Conservation (phyloP, 1,140 invertebrate genomes). For the Nylanderia fulva region DNA sequence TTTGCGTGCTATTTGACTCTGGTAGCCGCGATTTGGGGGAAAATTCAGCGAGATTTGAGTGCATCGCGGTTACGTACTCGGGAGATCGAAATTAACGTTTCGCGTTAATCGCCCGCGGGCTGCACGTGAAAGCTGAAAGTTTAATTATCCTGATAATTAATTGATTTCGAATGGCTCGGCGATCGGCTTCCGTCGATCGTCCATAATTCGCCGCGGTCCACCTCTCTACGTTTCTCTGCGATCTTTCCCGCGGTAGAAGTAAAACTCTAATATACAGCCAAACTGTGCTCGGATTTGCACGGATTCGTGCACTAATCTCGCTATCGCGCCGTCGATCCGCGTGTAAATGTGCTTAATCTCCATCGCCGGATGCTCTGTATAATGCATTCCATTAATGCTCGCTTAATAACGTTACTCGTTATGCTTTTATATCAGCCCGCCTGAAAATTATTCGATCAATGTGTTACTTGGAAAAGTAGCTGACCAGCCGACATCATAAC, state of each 20-base stretch:
- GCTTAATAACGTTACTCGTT: slow-evolving; percentile 47
- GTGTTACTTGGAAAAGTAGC: not conserved
- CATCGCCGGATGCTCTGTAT: slow-evolving; percentile 26
- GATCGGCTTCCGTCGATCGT: slow-evolving; percentile 69
- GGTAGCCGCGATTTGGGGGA: not conserved
- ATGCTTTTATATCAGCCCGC: slow-evolving; percentile 28
- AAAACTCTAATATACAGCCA: slow-evolving; percentile 42
- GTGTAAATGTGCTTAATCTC: slow-evolving; percentile 55
- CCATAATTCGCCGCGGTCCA: slow-evolving; percentile 75
- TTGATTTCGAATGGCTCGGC: slow-evolving; percentile 79
- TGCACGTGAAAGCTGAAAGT: slow-evolving; percentile 77
- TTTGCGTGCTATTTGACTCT: slow-evolving; percentile 60
- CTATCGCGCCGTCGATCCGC: slow-evolving; percentile 39
- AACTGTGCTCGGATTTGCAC: slow-evolving; percentile 44
- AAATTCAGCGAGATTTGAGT: slow-evolving; percentile 60
- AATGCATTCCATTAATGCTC: slow-evolving; percentile 47
- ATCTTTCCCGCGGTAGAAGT: slow-evolving; percentile 53
- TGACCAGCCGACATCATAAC: too few relatives aligned
- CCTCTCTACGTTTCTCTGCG: slow-evolving; percentile 41
- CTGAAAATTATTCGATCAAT: slow-evolving; percentile 35
- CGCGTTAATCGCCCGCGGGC: slow-evolving; percentile 78
- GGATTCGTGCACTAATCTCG: slow-evolving; percentile 43
- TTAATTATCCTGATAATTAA: slow-evolving; percentile 82
- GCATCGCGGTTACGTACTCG: slow-evolving; percentile 79
- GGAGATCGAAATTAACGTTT: slow-evolving; percentile 67